Conservation (phyloP, 2,113 vertebrate genomes). For the Cyphomyrus plagiostoma region DNA sequence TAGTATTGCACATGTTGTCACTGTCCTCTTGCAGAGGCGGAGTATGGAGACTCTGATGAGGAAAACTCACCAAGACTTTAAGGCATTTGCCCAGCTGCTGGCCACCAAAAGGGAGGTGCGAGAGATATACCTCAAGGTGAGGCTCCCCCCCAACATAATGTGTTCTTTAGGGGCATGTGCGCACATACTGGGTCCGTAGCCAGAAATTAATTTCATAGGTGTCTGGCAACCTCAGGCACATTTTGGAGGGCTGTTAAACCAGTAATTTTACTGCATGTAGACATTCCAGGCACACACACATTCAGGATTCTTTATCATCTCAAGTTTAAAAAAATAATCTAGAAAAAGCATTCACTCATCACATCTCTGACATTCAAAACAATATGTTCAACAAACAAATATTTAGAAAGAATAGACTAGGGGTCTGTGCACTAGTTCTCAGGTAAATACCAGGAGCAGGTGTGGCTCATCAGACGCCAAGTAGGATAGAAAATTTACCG, state of each 20-base stretch:
- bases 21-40: constrained; percentile 38
- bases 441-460: too few relatives aligned
- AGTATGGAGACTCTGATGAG: constrained; percentile 53
- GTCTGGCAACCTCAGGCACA: background rate
- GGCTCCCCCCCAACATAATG: background rate
- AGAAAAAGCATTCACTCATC: background rate
- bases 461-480: too few relatives aligned
- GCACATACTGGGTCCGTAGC: background rate
- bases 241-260: background rate
- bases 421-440: too few relatives aligned
- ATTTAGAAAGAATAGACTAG: background rate
- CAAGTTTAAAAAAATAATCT: background rate
- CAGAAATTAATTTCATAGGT: background rate
- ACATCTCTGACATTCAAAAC: background rate
- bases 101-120: constrained; percentile 40
- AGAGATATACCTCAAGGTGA: constrained; percentile 46
- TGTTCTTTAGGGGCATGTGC: background rate
- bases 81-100: constrained; percentile 45
- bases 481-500: too few relatives aligned
- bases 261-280: background rate
- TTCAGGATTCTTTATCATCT: background rate
- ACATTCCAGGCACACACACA: background rate
- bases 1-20: background rate
- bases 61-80: constrained; percentile 56
- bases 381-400: background rate